These are phyloP conservation scores for Spea multiplicata DNA, from an alignment of 2,113 vertebrate genomes.

Conservation along the genomic window DNA sequence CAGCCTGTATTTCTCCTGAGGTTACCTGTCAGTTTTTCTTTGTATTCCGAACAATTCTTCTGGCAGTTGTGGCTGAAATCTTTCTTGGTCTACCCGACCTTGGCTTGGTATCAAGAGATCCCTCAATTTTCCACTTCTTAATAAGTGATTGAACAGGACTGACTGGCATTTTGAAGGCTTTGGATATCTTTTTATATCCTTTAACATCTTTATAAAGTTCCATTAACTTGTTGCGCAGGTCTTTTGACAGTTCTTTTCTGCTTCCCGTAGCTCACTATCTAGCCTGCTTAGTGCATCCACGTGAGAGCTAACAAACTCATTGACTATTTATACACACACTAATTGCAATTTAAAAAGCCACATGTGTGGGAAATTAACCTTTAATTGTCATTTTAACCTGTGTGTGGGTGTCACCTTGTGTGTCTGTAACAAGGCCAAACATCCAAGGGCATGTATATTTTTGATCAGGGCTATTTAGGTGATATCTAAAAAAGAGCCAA, in stretches of 20 bases:
- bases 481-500: too few species aligned
- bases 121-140: neutral
- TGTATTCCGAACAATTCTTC: neutral
- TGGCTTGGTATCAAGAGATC: slow-evolving; percentile 6
- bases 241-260: neutral
- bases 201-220: neutral
- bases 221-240: neutral
- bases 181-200: slow-evolving; percentile 3
- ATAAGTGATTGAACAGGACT: neutral
- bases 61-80: too few species aligned
- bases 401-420: too few species aligned
- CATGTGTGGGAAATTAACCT: too few species aligned
- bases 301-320: too few species aligned
- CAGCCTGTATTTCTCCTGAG: slow-evolving; percentile 3
- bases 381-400: too few species aligned
- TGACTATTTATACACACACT: too few species aligned
- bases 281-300: too few species aligned
- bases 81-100: neutral
- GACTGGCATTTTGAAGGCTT: neutral
- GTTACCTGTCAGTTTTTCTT: neutral
- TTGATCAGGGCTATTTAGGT: too few species aligned
- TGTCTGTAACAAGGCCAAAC: too few species aligned
- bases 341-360: too few species aligned
- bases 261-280: neutral
- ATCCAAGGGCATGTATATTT: too few species aligned